Conservation (phyloP, 2,113 vertebrate genomes). For the Phrynosoma blainvillii region DNA sequence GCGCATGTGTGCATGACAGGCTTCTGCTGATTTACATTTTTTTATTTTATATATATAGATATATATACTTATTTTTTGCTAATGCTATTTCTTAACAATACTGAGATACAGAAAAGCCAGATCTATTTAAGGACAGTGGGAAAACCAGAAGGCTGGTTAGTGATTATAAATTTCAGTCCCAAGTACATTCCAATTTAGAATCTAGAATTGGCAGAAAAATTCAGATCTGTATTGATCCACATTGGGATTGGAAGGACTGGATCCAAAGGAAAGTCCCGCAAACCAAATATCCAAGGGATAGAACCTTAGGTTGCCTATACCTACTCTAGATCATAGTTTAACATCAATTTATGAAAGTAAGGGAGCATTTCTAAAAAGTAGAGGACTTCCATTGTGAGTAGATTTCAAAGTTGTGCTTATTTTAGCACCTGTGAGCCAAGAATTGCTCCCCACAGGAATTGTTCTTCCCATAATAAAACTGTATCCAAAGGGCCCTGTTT, state of each 20-base stretch:
- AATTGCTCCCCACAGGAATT: neutral
- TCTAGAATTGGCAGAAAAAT: neutral
- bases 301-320: neutral
- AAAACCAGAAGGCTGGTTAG: neutral
- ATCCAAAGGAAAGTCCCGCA: neutral
- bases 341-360: neutral
- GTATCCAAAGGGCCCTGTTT: accelerated
- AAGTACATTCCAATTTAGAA: neutral
- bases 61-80: constrained; percentile 21
- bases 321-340: neutral
- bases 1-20: constrained; percentile 71
- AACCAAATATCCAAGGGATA: neutral
- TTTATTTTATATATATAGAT: neutral
- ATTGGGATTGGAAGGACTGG: too few species aligned
- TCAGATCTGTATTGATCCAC: neutral
- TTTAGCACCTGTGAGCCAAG: neutral
- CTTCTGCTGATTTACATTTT: constrained; percentile 56
- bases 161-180: neutral
- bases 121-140: neutral
- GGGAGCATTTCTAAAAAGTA: neutral
- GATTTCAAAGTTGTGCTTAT: neutral
- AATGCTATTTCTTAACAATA: neutral
- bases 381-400: too few species aligned
- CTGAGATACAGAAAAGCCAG: constrained; percentile 24
- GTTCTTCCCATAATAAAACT: neutral